Evolutionary conservation across 2,888 invertebrate genomes (phyloP).

Genomic region (Drosophila rubida): DNA sequence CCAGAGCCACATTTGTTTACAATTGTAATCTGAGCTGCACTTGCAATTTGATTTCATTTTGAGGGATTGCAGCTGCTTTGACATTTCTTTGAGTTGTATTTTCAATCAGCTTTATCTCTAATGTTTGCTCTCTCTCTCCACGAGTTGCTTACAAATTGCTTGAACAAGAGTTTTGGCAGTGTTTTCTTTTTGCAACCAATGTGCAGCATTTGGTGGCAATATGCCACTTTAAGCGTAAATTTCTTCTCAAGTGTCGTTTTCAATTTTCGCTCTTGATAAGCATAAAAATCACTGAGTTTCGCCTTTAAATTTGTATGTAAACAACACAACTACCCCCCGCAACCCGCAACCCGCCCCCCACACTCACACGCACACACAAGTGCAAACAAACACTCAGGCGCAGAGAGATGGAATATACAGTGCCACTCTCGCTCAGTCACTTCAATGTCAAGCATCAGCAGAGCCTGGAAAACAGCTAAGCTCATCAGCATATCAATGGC

Average conservation of each 20-base stretch:
- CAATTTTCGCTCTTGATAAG: conserved; percentile 65
- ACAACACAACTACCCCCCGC: conserved; percentile 43
- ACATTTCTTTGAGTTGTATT: background rate
- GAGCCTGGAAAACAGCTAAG: conserved; percentile 44
- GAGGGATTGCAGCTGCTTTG: too few species aligned
- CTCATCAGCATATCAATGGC: conserved; percentile 78
- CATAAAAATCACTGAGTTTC: conserved; percentile 71
- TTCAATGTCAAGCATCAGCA: conserved; percentile 72
- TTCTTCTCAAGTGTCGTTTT: conserved; percentile 32
- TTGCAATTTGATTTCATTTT: background rate
- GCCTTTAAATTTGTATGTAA: conserved; percentile 76
- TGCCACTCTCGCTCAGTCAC: conserved; percentile 68
- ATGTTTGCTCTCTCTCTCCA: background rate
- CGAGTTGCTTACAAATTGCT: too few species aligned
- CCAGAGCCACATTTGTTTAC: background rate
- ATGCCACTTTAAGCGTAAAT: conserved; percentile 17
- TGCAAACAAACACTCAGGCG: conserved; percentile 4
- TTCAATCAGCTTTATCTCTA: background rate
- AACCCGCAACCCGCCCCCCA: background rate
- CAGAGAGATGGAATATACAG: conserved; percentile 25
- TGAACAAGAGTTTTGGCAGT: too few species aligned
- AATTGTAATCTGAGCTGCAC: background rate
- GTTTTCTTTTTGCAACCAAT: too few species aligned
- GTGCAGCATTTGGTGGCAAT: conserved; percentile 45
- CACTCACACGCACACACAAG: background rate